Conservation (phyloP, 2,113 vertebrate species). For the Noturus placidus region DNA sequence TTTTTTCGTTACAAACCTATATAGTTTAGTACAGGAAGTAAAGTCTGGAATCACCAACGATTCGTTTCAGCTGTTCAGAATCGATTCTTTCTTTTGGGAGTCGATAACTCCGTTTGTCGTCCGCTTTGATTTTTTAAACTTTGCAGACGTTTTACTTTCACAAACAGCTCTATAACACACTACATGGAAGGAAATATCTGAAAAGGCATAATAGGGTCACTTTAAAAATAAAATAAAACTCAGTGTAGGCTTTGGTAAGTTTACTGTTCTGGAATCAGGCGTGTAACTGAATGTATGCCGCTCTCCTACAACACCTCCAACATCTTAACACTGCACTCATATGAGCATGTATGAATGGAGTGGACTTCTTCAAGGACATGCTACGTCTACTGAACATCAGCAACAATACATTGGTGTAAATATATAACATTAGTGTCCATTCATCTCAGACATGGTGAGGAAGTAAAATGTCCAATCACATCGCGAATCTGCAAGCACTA, state of each 20-base stretch:
- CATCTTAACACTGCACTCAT: background rate
- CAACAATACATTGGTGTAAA: background rate
- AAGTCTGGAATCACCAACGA: too few relatives aligned
- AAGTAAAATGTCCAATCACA: background rate
- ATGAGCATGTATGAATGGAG: too few relatives aligned
- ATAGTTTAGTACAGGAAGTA: too few relatives aligned
- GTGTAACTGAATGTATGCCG: background rate
- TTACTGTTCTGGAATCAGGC: background rate
- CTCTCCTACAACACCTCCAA: background rate
- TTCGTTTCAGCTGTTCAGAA: too few relatives aligned
- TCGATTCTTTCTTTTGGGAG: too few relatives aligned
- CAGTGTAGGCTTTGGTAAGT: background rate
- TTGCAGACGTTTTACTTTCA: too few relatives aligned
- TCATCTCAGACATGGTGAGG: background rate
- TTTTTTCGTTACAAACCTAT: too few relatives aligned
- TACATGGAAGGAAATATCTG: too few relatives aligned
- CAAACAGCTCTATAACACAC: too few relatives aligned
- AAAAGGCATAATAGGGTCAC: too few relatives aligned
- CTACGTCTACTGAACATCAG: background rate
- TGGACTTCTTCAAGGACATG: background rate
- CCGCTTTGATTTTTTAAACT: too few relatives aligned
- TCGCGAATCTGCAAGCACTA: background rate
- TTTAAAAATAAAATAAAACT: background rate
- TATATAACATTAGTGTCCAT: background rate
- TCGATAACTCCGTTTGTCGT: too few relatives aligned